Base-by-base conservation (phyloP, 2,888 invertebrate species). In the Amphimallon solstitiale region DNA sequence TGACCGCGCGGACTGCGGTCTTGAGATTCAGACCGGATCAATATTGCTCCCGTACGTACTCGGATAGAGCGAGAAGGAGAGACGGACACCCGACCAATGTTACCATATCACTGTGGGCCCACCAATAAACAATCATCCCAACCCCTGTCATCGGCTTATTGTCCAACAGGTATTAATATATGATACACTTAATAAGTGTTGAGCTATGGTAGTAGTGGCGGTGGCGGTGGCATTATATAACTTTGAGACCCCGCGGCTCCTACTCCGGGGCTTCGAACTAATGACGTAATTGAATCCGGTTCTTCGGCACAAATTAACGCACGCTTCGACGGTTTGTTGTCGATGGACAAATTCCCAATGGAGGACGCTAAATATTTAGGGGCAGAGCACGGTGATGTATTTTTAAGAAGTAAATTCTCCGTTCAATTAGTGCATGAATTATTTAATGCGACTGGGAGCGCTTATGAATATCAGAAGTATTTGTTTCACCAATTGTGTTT, bases 141-240 rank as follows among this genome's bases (percentile, higher is more conserved):
- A 72, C 73, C 75, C 74, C 74, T 76, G 75, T 76, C 76, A 73
- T 71, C 75, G 73, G 71, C 72, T 74, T 75, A 76, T 76, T 75
- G 75, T 75, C 75, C 76, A 76, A 76, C 76, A 75, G 75, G 76
- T 77, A 77, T 76, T 76, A 76, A 77, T 76, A 75, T 73, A 73
- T 70, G 75, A 67, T 63, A 67, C 67, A 67, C 65, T 63, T 72
- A 72, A 72, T 54, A 72, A 71, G 70, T 70, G 66, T 70, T 70
- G 65, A 66, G 56, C 56, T 38, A 56, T 43, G 21, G 21, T 38
- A 40, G 56, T 56, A 23, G 38, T 29, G 29, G 29, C 6, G 29
- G 56, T 56, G 40, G 38, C 9, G 29, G 29, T 5, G 29, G 29
- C 29, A 9, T 29, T 29, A 29, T 56, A 40, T 56, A 56, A 56